Evolutionary conservation across 2,888 invertebrate genomes (phyloP).

Genomic region (Lasioglossum leucozonium): DNA sequence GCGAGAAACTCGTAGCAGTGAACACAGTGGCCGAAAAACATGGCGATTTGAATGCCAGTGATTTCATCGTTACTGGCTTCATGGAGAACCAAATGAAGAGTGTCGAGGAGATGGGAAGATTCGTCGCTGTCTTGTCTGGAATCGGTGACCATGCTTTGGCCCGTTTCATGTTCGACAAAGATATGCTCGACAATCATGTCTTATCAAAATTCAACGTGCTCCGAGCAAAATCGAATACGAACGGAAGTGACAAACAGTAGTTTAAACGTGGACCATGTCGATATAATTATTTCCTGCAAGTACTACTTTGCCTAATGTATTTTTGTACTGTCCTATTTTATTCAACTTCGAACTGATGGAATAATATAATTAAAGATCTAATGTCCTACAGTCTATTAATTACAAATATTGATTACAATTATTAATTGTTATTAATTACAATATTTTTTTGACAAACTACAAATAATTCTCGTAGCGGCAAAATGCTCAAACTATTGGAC

Average conservation of each 20-base stretch:
- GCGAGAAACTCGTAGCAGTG: conserved; percentile 83
- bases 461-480: too few relatives aligned
- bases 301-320: background rate
- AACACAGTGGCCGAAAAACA: conserved; percentile 84
- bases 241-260: background rate
- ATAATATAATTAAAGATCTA: background rate
- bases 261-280: background rate
- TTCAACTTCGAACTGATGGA: background rate
- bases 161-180: conserved; percentile 78
- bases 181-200: conserved; percentile 76
- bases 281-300: background rate
- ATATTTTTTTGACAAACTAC: too few relatives aligned
- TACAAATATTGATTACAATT: too few relatives aligned
- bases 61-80: conserved; percentile 86
- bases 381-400: background rate
- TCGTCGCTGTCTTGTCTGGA: conserved; percentile 84
- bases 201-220: conserved; percentile 71
- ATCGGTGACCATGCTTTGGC: conserved; percentile 76
- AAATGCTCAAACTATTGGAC: too few relatives aligned
- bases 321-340: background rate
- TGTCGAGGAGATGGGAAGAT: conserved; percentile 87
- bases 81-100: conserved; percentile 87
- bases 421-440: too few relatives aligned
- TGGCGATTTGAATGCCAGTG: conserved; percentile 85
- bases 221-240: conserved; percentile 39